Conservation (phyloP, 1,140 invertebrate genomes). For the Adoxophyes honmai region DNA sequence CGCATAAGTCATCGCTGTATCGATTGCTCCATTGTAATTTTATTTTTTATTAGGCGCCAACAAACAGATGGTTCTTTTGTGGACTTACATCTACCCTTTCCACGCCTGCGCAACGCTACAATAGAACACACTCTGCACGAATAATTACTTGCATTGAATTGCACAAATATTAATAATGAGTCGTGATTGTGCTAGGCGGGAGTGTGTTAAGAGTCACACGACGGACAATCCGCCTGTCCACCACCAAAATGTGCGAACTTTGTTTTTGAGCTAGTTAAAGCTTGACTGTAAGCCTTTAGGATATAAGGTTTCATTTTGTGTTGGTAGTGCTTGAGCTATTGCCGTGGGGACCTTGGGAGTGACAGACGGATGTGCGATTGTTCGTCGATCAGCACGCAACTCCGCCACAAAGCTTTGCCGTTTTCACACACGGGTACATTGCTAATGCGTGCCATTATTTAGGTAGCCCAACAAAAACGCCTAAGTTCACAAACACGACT, state of each 20-base stretch:
- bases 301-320: too few relatives aligned
- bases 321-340: slow-evolving; percentile 19
- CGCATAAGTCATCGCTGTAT: too few relatives aligned
- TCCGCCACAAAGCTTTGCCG: slow-evolving; percentile 5
- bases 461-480: background rate
- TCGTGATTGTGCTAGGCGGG: slow-evolving; percentile 30
- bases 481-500: too few relatives aligned
- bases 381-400: slow-evolving; percentile 36
- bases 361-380: slow-evolving; percentile 67
- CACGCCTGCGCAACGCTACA: background rate
- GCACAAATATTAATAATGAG: slow-evolving; percentile 34
- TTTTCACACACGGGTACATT: slow-evolving; percentile 6
- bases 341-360: slow-evolving; percentile 51
- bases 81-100: background rate
- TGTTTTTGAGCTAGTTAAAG: too few relatives aligned
- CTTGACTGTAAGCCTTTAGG: too few relatives aligned
- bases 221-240: slow-evolving; percentile 32
- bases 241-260: too few relatives aligned
- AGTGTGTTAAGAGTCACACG: slow-evolving; percentile 52
- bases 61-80: background rate
- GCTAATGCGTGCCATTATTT: slow-evolving; percentile 5
- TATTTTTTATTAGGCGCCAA: background rate
- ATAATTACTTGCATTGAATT: slow-evolving; percentile 33
- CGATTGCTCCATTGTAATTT: slow-evolving; percentile 25
- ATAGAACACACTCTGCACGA: background rate